phyloP scores from a whole-genome alignment of 2,888 invertebrate genomes.

The Megamerina dolium region DNA sequence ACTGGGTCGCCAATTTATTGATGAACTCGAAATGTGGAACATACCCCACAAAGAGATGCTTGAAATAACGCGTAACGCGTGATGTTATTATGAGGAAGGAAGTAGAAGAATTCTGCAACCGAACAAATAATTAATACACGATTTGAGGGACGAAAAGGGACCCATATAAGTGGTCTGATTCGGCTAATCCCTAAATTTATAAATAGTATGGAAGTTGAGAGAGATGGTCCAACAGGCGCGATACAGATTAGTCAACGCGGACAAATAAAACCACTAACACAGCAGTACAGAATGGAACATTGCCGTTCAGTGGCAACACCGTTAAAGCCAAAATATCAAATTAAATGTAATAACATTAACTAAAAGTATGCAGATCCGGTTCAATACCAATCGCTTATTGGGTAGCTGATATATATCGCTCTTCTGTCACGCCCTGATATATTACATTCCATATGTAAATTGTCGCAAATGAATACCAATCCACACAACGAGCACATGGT shows the following conservation, averaged over 20 bases:
- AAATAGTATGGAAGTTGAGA: not conserved
- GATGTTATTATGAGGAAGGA: too few relatives aligned
- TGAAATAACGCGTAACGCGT: too few relatives aligned
- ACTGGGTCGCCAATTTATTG: too few relatives aligned
- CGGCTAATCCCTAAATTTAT: too few relatives aligned
- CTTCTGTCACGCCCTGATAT: constrained; percentile 21
- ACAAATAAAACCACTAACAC: not conserved
- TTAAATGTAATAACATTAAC: constrained; percentile 11
- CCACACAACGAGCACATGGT: constrained; percentile 24
- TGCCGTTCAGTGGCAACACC: constrained; percentile 22
- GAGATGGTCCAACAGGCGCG: not conserved
- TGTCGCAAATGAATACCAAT: constrained; percentile 22
- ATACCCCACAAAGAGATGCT: too few relatives aligned
- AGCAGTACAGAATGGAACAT: constrained; percentile 14
- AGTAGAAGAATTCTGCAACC: too few relatives aligned
- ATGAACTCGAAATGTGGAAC: too few relatives aligned
- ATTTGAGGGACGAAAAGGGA: too few relatives aligned
- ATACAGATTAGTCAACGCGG: not conserved
- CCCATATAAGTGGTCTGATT: too few relatives aligned
- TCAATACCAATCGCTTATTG: constrained; percentile 19
- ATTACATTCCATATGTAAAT: constrained; percentile 21
- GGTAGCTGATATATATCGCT: constrained; percentile 19
- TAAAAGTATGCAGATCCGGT: constrained; percentile 11
- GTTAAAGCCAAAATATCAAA: constrained; percentile 18
- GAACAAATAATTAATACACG: too few relatives aligned